phyloP scores from a whole-genome alignment of 2,888 invertebrate species.

The Syrphus vitripennis region DNA sequence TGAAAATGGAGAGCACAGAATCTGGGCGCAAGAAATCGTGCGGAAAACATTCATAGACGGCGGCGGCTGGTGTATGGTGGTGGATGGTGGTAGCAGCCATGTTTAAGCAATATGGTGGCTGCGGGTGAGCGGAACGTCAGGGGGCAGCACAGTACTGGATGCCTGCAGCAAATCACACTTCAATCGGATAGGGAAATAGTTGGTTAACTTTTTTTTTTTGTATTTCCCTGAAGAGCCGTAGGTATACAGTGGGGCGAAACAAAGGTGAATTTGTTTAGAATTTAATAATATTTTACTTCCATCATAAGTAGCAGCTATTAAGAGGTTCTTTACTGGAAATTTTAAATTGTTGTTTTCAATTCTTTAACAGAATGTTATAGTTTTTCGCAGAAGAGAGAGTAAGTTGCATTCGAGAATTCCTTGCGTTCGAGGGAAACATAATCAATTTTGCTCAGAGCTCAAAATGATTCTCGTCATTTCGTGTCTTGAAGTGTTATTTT shows the following conservation, averaged over 20 bases:
- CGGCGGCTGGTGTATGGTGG: neutral
- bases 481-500: no score
- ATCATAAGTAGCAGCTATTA: no score
- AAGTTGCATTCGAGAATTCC: no score
- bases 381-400: no score
- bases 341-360: no score
- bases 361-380: no score
- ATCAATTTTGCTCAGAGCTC: no score
- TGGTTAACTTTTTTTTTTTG: slow-evolving; percentile 7
- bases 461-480: no score
- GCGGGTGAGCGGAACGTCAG: neutral
- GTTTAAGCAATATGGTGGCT: no score
- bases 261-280: neutral
- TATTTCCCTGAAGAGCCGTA: neutral
- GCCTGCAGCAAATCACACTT: slow-evolving; percentile 34
- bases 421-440: no score
- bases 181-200: slow-evolving; percentile 66
- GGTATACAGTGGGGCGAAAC: neutral
- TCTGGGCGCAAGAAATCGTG: slow-evolving; percentile 66
- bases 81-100: no score
- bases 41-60: slow-evolving; percentile 58
- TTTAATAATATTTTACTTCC: neutral
- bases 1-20: slow-evolving; percentile 63
- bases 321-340: no score
- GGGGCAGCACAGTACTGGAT: neutral